Percentiles rank a stretch among this genome's conserved stretches.
phyloP scores from a whole-genome alignment of 2,888 invertebrate genomes.

The Aphodius granarius region DNA sequence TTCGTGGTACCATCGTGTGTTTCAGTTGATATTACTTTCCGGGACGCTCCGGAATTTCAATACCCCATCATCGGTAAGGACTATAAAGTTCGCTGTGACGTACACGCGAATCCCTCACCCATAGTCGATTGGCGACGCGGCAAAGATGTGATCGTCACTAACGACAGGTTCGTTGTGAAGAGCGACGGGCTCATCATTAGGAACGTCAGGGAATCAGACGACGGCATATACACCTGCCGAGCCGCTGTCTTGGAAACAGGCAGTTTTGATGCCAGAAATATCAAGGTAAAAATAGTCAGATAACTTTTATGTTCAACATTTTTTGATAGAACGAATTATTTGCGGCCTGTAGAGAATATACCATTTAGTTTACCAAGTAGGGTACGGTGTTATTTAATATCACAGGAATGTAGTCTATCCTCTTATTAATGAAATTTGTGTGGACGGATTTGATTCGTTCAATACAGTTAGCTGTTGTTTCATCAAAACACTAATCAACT shows the following conservation, averaged over 20 bases:
- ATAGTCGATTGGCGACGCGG: slow-evolving; percentile 86
- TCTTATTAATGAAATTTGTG: too few relatives aligned
- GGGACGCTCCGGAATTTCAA: slow-evolving; percentile 82
- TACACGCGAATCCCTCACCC: slow-evolving; percentile 82
- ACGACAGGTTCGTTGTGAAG: slow-evolving; percentile 73
- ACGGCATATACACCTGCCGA: slow-evolving; percentile 83
- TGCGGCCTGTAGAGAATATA: too few relatives aligned
- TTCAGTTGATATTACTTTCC: slow-evolving; percentile 81
- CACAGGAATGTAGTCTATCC: too few relatives aligned
- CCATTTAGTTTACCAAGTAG: too few relatives aligned
- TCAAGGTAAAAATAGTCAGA: too few relatives aligned
- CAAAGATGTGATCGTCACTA: slow-evolving; percentile 63
- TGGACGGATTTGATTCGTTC: too few relatives aligned
- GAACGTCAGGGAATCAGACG: slow-evolving; percentile 78
- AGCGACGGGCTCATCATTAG: slow-evolving; percentile 76
- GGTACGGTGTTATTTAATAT: too few relatives aligned
- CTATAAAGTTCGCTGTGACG: slow-evolving; percentile 80
- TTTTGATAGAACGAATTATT: too few relatives aligned
- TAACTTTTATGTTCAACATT: too few relatives aligned
- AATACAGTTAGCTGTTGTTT: too few relatives aligned
- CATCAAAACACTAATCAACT: too few relatives aligned
- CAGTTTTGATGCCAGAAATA: slow-evolving; percentile 73
- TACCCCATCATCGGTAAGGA: slow-evolving; percentile 76
- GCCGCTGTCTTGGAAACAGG: slow-evolving; percentile 85
- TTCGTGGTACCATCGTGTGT: slow-evolving; percentile 20